A percentile compares a stretch with the other conserved stretches of the same genome.
These are phyloP conservation scores for Drosophila cardini DNA, from an alignment of 1,140 invertebrate species.

Conservation along the genomic window DNA sequence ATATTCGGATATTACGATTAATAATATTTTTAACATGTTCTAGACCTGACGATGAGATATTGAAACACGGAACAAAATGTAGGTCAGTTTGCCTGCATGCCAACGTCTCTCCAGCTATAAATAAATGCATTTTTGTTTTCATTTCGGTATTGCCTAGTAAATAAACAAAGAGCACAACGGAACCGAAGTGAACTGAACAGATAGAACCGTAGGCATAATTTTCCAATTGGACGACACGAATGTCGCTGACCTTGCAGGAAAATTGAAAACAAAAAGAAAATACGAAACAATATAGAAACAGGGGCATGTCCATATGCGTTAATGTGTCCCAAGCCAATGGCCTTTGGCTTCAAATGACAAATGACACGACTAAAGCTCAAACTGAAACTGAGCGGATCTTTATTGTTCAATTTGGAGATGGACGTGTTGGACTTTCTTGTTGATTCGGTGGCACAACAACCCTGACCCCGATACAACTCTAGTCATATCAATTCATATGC, in stretches of 20 bases:
- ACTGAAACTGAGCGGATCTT: conserved; percentile 20
- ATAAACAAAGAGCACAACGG: conserved; percentile 44
- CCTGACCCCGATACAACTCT: background rate
- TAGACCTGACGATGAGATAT: conserved; percentile 6
- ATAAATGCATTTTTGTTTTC: conserved; percentile 66
- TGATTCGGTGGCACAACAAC: conserved; percentile 1
- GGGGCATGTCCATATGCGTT: conserved; percentile 40
- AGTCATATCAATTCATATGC: conserved; percentile 34
- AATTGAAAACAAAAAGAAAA: conserved; percentile 12
- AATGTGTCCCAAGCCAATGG: conserved; percentile 28
- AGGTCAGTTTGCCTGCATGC: conserved; percentile 61
- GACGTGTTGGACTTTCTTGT: conserved; percentile 2
- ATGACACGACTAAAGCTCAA: conserved; percentile 21
- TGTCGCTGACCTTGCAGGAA: conserved; percentile 52
- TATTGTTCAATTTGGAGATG: conserved; percentile 21
- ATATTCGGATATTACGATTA: conserved; percentile 32
- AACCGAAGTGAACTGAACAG: conserved; percentile 7
- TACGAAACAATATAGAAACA: conserved; percentile 3
- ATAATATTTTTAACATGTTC: conserved; percentile 48
- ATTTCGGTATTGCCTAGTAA: conserved; percentile 60
- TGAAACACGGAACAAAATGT: conserved; percentile 63
- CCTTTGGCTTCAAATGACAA: conserved; percentile 37
- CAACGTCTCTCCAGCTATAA: conserved; percentile 60
- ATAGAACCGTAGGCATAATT: conserved; percentile 47
- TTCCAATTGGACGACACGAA: conserved; percentile 30